Base-by-base conservation (phyloP, 2,113 vertebrate species). In the Psilopsiagon aymara region DNA sequence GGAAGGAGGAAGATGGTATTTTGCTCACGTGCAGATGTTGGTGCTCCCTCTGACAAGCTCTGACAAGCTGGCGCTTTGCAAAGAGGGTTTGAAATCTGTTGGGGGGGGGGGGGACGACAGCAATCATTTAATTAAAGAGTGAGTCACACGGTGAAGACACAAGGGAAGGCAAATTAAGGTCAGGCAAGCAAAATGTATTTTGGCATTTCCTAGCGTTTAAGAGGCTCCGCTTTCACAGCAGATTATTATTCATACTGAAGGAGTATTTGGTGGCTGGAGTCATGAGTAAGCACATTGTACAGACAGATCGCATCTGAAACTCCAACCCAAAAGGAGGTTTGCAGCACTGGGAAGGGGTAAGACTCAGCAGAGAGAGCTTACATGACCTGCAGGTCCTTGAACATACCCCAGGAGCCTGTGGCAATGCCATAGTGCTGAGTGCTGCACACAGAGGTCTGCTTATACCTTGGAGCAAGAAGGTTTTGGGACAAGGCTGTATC, bases 61-160 rank as follows among this genome's bases (percentile, higher is more conserved):
- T 84, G 89, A 87, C 75, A 84, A 96, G 83, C 67, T 57, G 67
- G 52, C 62, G 68, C 81, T 91, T 79, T 91, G 81, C 83, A 84
- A 52, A 1, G 31, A 7, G 59, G 66, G 77, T 68, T 91, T 89
- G 81, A 85, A 17, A 94, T 87, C 67, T 94, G 89, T 83, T 79
- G 76, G 67, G 66, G 63, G 95, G 95, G 52, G 29, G 17, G 11
- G 6, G 89, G n/a, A n/a, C n/a, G n/a, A n/a, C 70, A 92, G 94
- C 91, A 94, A 92, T 95, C 93, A 91, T 87, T 96, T 96, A 94
- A 97, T 97, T 94, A 95, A 92, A 85, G 70, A 74, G 70, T 87
- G 93, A 95, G 78, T 95, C 96, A 96, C 87, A 90, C 11, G 1
- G 74, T 39, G 79, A 69, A 91, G 66, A 44, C 13, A 7, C 2